Percentiles rank a stretch among this genome's conserved stretches.
phyloP scores from a whole-genome alignment of 2,888 invertebrate genomes.

The Hirtodrosophila confusa region DNA sequence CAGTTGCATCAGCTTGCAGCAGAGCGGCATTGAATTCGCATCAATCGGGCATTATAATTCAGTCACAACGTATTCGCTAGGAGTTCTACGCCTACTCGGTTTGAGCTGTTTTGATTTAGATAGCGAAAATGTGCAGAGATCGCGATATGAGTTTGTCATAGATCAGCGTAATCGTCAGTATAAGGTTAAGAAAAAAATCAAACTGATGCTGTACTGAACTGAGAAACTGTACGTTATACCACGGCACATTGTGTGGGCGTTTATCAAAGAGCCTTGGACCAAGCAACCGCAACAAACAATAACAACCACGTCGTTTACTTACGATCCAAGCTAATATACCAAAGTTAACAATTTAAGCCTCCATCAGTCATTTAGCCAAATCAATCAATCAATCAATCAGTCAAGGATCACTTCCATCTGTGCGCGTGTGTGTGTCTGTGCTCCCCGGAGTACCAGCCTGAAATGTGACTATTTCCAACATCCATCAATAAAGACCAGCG shows the following conservation, averaged over 20 bases:
- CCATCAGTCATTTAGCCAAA: constrained; percentile 41
- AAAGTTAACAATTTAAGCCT: constrained; percentile 72
- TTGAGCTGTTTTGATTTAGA: constrained; percentile 82
- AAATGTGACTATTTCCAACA: constrained; percentile 56
- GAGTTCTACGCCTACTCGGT: constrained; percentile 83
- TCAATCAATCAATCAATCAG: constrained; percentile 17
- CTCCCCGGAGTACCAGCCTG: constrained; percentile 12
- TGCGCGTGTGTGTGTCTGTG: constrained; percentile 45
- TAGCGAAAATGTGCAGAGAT: constrained; percentile 85
- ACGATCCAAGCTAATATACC: constrained; percentile 64
- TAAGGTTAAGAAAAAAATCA: constrained; percentile 84
- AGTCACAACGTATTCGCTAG: constrained; percentile 84
- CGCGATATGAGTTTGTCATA: constrained; percentile 85
- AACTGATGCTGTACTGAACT: constrained; percentile 66
- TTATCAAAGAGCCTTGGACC: constrained; percentile 40
- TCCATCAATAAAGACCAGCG: constrained; percentile 22
- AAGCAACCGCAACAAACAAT: constrained; percentile 24
- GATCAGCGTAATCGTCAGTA: constrained; percentile 84
- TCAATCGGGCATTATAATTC: constrained; percentile 77
- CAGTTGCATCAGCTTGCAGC: constrained; percentile 53
- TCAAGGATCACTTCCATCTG: constrained; percentile 21
- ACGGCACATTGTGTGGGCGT: too few species aligned
- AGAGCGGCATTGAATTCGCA: constrained; percentile 56
- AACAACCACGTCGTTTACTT: constrained; percentile 25
- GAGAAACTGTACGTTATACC: neutral